A percentile compares a stretch with the other conserved stretches of the same genome.
phyloP scores from a whole-genome alignment of 2,113 vertebrate species.

The Mobula birostris region DNA sequence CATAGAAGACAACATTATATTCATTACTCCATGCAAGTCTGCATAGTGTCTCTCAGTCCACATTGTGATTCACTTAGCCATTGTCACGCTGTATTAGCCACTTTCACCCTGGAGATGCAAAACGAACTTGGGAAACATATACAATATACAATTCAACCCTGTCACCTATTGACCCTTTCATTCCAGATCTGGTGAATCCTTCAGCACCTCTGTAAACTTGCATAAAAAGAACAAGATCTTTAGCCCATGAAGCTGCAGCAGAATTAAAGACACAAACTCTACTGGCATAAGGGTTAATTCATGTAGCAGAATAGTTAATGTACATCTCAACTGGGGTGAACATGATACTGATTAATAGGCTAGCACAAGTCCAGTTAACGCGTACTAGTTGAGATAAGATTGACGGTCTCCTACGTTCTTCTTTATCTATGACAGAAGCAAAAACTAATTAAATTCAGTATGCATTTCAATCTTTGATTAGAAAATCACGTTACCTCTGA shows the following conservation, averaged over 20 bases:
- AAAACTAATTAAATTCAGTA: not conserved
- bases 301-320: not conserved
- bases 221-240: not conserved
- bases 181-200: not conserved
- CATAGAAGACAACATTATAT: not conserved
- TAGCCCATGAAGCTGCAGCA: not conserved
- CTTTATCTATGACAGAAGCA: not conserved
- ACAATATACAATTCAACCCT: not conserved
- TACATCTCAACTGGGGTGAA: not conserved
- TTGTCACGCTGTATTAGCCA: not conserved
- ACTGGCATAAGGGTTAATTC: not conserved
- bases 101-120: not conserved
- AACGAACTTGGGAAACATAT: not conserved
- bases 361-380: not conserved
- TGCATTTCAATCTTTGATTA: not conserved
- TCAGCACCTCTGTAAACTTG: not conserved
- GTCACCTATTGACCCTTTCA: not conserved
- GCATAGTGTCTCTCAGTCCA: not conserved
- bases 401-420: not conserved
- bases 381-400: not conserved
- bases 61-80: not conserved
- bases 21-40: not conserved
- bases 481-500: not conserved
- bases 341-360: not conserved
- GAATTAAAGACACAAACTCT: not conserved